Conservation (phyloP, 2,797 vertebrate genomes). For the Hipposideros larvatus region DNA sequence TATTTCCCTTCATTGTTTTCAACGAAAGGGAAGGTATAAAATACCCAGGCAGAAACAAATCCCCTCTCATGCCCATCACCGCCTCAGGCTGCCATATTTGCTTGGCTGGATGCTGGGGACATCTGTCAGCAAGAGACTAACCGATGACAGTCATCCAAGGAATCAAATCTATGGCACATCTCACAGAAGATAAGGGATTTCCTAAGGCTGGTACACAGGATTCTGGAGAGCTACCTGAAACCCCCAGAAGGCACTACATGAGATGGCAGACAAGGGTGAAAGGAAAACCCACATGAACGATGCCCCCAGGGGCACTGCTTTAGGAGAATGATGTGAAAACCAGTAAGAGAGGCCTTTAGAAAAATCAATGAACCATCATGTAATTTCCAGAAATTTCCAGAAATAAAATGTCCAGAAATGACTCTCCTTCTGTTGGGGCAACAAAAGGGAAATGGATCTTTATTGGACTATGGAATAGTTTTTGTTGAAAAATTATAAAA, state of each 20-base stretch:
- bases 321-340: background rate
- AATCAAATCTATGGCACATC: background rate
- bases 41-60: background rate
- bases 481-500: background rate
- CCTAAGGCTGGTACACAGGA: background rate
- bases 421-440: background rate
- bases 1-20: background rate
- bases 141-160: background rate
- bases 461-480: background rate
- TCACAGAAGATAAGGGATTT: background rate
- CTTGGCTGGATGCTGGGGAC: background rate
- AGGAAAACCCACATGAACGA: background rate
- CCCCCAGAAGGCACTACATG: too few species aligned
- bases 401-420: background rate
- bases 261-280: background rate
- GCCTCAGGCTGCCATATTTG: background rate
- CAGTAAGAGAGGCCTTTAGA: background rate
- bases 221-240: too few species aligned
- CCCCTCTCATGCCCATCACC: background rate
- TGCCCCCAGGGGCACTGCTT: background rate
- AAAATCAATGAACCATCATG: background rate
- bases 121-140: background rate
- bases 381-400: background rate
- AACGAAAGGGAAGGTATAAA: background rate
- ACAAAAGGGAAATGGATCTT: background rate